These are phyloP conservation scores for Hermaeophaga mercurialis DNA, from an alignment of 2,888 invertebrate species.

Conservation along the genomic window DNA sequence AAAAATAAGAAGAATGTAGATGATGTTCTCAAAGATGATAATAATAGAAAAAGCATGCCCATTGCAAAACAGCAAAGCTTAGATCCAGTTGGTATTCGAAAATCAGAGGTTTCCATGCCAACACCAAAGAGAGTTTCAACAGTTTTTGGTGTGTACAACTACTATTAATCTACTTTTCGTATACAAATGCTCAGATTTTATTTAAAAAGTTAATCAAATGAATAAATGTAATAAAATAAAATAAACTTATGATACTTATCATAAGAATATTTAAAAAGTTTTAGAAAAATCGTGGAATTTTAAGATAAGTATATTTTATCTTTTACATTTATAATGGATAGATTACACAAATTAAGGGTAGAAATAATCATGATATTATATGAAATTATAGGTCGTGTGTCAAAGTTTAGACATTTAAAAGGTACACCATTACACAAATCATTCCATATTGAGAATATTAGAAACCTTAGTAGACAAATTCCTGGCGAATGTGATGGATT, in stretches of 20 bases:
- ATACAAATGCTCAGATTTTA: no score
- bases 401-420: slow-evolving; percentile 91
- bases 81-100: slow-evolving; percentile 56
- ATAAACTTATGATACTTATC: no score
- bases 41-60: slow-evolving; percentile 57
- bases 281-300: neutral
- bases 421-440: slow-evolving; percentile 90
- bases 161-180: no score
- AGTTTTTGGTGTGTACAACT: slow-evolving; percentile 69
- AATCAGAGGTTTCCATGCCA: slow-evolving; percentile 60
- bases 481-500: slow-evolving; percentile 95
- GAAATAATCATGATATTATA: no score
- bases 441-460: slow-evolving; percentile 88
- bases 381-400: slow-evolving; percentile 75
- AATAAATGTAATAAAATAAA: no score
- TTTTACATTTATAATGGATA: no score
- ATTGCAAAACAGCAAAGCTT: slow-evolving; percentile 60
- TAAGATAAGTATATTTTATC: slow-evolving; percentile 1
- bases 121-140: slow-evolving; percentile 84
- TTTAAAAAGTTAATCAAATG: no score
- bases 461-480: slow-evolving; percentile 87
- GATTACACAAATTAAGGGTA: no score
- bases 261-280: no score
- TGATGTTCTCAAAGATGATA: slow-evolving; percentile 55
- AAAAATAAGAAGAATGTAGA: slow-evolving; percentile 64